Percentiles rank a stretch among this genome's conserved stretches.
phyloP scores from a whole-genome alignment of 2,888 invertebrate species.

The Tenodera sinensis region DNA sequence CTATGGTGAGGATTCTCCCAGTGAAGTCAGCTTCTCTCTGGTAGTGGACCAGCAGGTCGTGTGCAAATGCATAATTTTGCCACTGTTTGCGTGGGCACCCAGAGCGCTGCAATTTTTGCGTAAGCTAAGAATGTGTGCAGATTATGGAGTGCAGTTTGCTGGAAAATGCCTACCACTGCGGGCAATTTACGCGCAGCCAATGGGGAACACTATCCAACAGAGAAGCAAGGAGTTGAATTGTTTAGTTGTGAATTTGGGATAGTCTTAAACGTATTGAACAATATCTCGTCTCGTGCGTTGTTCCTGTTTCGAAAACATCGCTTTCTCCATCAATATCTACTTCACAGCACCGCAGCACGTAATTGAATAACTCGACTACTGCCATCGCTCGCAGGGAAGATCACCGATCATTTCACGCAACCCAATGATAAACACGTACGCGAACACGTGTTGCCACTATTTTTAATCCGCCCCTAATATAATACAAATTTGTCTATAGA shows the following conservation, averaged over 20 bases:
- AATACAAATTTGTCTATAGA: too few relatives aligned
- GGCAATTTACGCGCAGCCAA: neutral
- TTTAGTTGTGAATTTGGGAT: neutral
- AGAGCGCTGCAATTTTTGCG: too few relatives aligned
- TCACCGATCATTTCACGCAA: neutral
- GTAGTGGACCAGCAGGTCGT: neutral
- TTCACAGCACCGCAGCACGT: neutral
- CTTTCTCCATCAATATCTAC: neutral
- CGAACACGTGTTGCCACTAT: neutral
- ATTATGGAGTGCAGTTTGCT: neutral
- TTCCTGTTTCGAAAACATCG: neutral
- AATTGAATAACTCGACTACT: neutral
- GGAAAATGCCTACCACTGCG: neutral
- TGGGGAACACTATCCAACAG: neutral
- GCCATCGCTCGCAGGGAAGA: neutral
- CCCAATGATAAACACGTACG: neutral
- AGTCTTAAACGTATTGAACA: neutral
- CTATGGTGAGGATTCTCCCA: neutral
- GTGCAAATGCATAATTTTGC: neutral
- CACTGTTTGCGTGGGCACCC: too few relatives aligned
- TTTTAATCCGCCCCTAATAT: neutral
- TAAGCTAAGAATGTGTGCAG: neutral
- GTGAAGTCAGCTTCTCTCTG: neutral
- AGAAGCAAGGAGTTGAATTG: neutral
- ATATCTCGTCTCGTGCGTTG: too few relatives aligned